These are phyloP conservation scores for Chaetura pelagica DNA, from an alignment of 2,113 vertebrate species.

Conservation along the genomic window DNA sequence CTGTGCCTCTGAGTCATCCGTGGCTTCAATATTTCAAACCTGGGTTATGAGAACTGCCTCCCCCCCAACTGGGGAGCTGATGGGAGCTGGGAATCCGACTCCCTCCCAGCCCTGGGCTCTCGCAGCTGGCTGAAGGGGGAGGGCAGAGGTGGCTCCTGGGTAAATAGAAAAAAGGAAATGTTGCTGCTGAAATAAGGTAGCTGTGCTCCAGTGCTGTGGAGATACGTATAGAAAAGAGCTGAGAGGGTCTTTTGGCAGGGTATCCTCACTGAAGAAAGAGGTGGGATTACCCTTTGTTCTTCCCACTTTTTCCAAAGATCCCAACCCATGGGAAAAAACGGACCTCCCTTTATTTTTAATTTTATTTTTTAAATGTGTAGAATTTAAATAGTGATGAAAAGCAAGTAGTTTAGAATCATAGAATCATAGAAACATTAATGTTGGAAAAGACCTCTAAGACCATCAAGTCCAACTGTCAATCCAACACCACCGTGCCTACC, in stretches of 20 bases:
- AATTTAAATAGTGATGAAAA: neutral
- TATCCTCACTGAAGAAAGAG: neutral
- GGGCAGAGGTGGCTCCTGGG: neutral
- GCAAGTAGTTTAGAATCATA: neutral
- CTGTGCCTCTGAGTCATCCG: conserved; percentile 12
- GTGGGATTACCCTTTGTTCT: neutral
- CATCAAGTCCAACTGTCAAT: too few relatives aligned
- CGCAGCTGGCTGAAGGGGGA: neutral
- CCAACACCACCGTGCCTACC: too few relatives aligned
- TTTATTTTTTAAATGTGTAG: neutral
- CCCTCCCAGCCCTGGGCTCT: neutral
- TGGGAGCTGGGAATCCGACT: neutral
- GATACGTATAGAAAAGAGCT: neutral
- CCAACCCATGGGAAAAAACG: neutral
- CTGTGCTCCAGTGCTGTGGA: neutral
- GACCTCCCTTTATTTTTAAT: neutral
- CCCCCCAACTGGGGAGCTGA: neutral
- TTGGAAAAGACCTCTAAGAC: too few relatives aligned
- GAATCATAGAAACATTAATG: too few relatives aligned
- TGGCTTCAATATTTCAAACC: conserved; percentile 40
- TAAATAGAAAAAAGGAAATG: neutral
- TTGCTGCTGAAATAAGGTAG: neutral
- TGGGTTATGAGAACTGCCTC: neutral
- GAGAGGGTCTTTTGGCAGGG: neutral
- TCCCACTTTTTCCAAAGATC: neutral